Evolutionary conservation across 2,888 invertebrate species (phyloP), one percentile per base, ranked within the genome.

Genomic region (Adineta ricciae): DNA sequence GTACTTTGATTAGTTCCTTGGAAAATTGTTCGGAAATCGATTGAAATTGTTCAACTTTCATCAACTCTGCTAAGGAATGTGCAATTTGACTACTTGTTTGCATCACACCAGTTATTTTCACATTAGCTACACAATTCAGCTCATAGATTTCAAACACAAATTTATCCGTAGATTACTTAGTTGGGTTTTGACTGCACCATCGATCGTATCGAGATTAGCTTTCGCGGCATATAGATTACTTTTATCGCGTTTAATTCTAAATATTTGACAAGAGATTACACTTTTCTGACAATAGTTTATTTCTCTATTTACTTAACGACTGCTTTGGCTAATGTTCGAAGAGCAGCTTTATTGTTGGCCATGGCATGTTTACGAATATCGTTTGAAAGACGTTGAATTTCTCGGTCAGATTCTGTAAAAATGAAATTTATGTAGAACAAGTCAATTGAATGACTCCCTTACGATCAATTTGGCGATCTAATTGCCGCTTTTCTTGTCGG

Each of bases 101-200:
- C 78, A 78, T 78, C 9, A 41, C n/a, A 19, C 78, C 78, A 41
- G 41, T 41, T n/a, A 78, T 78, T 78, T 78, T 78, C 9, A 78
- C 41, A 78, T 41, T 78, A 3, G 78, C 41, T 41, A 78, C 4
- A 24, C 16, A 16, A 8, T 46, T 27, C 46, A 46, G 11, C 11
- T 46, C 46, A 46, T 11, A n/a, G n/a, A 46, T 46, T 46, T 46
- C 8, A 46, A 46, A 46, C 11, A 46, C 5, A 46, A 11, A 46
- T 46, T 46, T 46, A 46, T 46, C 9, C 1, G 3, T 78, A 2
- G 3, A 38, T 41, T 78, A 78, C 78, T 24, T 78, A 78, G 41
- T 78, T 78, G 78, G 41, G 38, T 78, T 78, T 78, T 78, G 4
- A 78, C 78, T 24, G n/a, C 78, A 78, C 41, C 41, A 41, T 78